Percentiles rank a stretch among this genome's conserved stretches.
Conservation (phyloP, 2,113 vertebrate species). For the Colius striatus region DNA sequence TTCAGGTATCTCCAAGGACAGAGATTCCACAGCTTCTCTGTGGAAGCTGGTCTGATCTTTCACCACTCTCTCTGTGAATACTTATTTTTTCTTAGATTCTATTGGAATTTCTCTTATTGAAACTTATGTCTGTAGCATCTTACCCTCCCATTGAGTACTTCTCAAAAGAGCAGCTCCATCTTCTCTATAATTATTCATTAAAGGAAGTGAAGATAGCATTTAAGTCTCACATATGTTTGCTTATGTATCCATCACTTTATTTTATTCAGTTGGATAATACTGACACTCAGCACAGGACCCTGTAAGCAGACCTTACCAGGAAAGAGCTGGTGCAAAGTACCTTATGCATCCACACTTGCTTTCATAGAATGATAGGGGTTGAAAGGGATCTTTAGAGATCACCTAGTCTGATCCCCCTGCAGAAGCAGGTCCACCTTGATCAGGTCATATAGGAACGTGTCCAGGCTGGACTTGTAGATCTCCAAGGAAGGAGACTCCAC, state of each 20-base stretch:
- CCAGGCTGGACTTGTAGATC: too few relatives aligned
- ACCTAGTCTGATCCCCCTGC: too few relatives aligned
- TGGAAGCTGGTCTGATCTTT: background rate
- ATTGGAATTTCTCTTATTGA: background rate
- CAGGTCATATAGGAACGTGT: too few relatives aligned
- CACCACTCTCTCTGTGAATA: background rate
- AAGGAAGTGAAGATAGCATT: background rate
- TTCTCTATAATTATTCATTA: background rate
- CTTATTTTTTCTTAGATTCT: background rate
- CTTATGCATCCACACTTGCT: background rate
- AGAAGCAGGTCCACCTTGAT: too few relatives aligned
- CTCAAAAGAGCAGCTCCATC: background rate
- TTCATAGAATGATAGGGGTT: too few relatives aligned
- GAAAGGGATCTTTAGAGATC: too few relatives aligned
- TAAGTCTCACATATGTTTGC: background rate
- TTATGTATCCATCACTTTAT: background rate
- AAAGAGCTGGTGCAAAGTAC: background rate
- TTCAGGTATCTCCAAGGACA: background rate
- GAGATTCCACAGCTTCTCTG: background rate
- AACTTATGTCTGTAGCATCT: background rate
- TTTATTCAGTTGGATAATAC: background rate
- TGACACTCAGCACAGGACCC: background rate
- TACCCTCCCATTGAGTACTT: background rate
- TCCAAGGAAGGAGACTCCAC: too few relatives aligned
- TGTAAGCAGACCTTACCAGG: background rate